Base-by-base conservation (phyloP, 2,113 vertebrate genomes). In the Propithecus coquereli region DNA sequence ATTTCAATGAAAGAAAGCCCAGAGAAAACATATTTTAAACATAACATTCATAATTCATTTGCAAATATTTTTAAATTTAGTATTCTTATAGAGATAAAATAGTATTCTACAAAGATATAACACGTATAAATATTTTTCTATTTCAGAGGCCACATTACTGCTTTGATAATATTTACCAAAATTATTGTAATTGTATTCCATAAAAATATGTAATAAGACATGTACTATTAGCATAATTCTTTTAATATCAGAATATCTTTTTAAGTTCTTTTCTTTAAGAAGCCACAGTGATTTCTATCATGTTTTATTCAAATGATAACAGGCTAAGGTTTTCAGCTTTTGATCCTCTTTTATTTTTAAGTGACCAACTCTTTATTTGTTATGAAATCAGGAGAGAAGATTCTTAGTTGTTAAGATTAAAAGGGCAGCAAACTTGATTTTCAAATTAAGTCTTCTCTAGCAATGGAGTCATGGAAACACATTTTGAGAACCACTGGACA, bases 301-400 rank as follows among this genome's bases (percentile, higher is more conserved):
- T 61, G 16, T 57, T 68, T 94, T 79, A 59, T 23, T 65, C 8
- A 47, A 70, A 4, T 91, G 18, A 52, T 54, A 66, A 6, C 16
- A 93, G 34, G 22, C 37, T 74, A 20, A 80, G 14, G 6, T 63
- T 92, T 96, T 85, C 2, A n/a, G 2, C 5, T 65, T 89, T 84
- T 43, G 43, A 86, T 47, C 45, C 18, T 86, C 5, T 92, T 94
- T 85, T 43, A 70, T 23, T 94, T 83, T 91, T 63, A 94, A 94
- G 34, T 74, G 84, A 84, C 25, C 23, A 87, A 52, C 5, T 65
- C 22, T 37, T 68, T 25, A 65, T 65, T 87, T 80, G 22, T 34
- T 79, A 83, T 73, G 45, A 86, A 91, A 89, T 45, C 6, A 95
- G 32, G 12, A 61, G 20, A n/a, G 17, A 87, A 84, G 6, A 74